Evolutionary conservation across 2,797 vertebrate species (phyloP), one percentile per base, ranked within the genome.

Genomic region (Bufotes viridis): DNA sequence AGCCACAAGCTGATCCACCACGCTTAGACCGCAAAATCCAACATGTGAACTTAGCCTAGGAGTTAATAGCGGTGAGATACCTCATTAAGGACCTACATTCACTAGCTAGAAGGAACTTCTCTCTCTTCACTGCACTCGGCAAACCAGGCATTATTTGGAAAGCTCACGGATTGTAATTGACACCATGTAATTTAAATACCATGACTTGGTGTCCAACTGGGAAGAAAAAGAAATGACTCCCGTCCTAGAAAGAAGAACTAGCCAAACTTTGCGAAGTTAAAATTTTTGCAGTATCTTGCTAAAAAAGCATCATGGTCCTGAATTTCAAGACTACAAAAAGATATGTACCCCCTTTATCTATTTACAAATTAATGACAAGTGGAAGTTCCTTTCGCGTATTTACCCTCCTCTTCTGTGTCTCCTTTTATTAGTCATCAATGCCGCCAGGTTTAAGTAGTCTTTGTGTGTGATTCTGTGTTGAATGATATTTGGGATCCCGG

Each of bases 401-500:
- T 69, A 22, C 5, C 15, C 74, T 55, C 15, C n/a, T 20, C 49
- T 42, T 15, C 29, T 22, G 14, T 53, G 15, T 55, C 53, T 74
- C 51, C 18, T 51, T 75, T 22, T 61, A n/a, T 60, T 58, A 67
- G 55, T n/a, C 60, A 26, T 57, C 69, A 13, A 14, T 22, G n/a
- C n/a, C 11, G 7, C 6, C 74, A 84, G 65, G 49, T 61, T 80
- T 63, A 75, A 55, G 34, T 29, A n/a, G 65, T 72, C 18, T 81
- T 51, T 63, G 65, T 72, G 18, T 49, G 60, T 42, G 82, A 78
- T 34, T n/a, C 69, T 67, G 63, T 81, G 69, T 76, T 69, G 67
- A 76, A 69, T 86, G 83, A 57, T 85, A 69, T 81, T 82, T 69
- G 20, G n/a, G 75, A 67, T 89, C 87, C 78, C 87, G 63, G 24